phyloP scores from a whole-genome alignment of 2,113 vertebrate species.

The Thinocorus orbignyianus region DNA sequence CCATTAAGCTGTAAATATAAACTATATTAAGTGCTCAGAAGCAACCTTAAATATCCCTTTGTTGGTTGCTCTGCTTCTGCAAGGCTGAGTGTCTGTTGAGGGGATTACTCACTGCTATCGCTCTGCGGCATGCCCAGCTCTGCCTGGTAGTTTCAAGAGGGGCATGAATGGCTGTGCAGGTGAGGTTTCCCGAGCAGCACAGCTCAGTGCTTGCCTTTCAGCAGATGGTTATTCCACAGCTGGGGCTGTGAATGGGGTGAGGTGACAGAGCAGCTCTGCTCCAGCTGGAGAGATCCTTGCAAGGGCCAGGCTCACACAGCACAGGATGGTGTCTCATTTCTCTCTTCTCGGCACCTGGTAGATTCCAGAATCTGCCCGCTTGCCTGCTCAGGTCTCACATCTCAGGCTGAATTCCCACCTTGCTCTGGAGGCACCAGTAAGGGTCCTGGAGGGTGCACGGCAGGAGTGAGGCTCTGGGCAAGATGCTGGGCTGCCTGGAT shows the following conservation, averaged over 20 bases:
- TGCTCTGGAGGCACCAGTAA: background rate
- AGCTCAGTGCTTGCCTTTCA: background rate
- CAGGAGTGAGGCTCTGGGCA: background rate
- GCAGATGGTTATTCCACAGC: background rate
- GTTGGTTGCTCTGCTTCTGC: conserved; percentile 3
- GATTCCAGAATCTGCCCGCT: background rate
- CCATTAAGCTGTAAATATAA: conserved; percentile 73
- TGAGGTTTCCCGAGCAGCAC: background rate
- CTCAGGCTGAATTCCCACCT: background rate
- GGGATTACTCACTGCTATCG: background rate
- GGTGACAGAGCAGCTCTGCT: background rate
- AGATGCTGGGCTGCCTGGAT: rapidly evolving
- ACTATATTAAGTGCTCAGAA: conserved; percentile 64
- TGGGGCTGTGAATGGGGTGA: rapidly evolving
- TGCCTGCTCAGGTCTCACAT: background rate
- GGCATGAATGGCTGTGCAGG: background rate
- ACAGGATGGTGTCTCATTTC: background rate
- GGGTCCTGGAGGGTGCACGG: rapidly evolving
- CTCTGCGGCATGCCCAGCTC: background rate
- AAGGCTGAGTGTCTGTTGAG: background rate
- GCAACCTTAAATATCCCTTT: conserved; percentile 57
- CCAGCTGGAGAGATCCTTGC: background rate
- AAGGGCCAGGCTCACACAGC: background rate
- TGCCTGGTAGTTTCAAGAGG: background rate
- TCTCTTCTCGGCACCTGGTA: background rate